Base-by-base conservation (phyloP, 2,888 invertebrate genomes). In the Caenorhabditis becei region DNA sequence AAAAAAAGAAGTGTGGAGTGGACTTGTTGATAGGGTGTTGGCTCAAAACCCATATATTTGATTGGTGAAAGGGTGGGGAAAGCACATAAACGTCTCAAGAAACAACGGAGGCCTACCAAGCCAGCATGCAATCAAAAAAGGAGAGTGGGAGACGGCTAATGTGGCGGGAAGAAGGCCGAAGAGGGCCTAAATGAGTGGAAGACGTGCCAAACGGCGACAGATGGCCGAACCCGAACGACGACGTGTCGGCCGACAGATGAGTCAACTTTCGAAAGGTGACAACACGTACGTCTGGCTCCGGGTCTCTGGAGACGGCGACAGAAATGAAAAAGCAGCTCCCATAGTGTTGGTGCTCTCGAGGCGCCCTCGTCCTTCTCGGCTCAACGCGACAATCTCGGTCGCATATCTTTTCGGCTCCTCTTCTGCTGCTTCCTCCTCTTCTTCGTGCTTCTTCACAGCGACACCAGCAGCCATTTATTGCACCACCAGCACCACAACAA, bases 121-220 rank as follows among this genome's bases (percentile, higher is more conserved):
- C 24, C n/a, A 56, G 58, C 47, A 65, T 56, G 74, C 74, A 74
- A 74, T 74, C 74, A 74, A 74, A 74, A 74, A 74, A 74, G 51
- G 62, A 41, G n/a, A 26, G 28, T 10, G 41, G 41, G 59, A 69
- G 62, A 62, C 24, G 74, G 74, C 74, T 74, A 74, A 74, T 74
- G 66, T 74, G 65, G 65, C 72, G 74, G 74, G 59, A 66, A 59
- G 63, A 66, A 59, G 63, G 63, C 62, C 63, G 28, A 7, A 24
- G 26, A 20, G 28, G 58, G 51, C 58, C 74, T 59, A 65, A 74
- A 74, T 74, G 74, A 74, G 65, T 72, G 59, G 61, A 35, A 37
- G 37, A 69, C 69, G 71, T 71, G 74, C 74, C 74, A 74, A 74
- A 65, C 74, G 74, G 74, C 74, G 74, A 74, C 74, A 74, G 74